Evolutionary conservation across 2,113 vertebrate genomes (phyloP), one percentile per base, ranked within the genome.

Genomic region (Chrysemys picta): DNA sequence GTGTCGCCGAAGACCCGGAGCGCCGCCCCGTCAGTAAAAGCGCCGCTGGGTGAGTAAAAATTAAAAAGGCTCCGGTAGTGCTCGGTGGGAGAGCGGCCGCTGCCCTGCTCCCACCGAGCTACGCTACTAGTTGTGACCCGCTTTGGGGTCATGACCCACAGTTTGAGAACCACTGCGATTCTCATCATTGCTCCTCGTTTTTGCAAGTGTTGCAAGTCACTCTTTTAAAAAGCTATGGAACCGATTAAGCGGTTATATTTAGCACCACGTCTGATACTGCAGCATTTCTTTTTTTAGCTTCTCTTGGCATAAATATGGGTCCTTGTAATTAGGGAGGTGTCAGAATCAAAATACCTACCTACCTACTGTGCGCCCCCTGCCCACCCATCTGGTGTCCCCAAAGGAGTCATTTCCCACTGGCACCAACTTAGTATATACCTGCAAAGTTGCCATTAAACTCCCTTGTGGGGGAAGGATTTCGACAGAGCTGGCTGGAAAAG

Each of bases 261-360:
- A 96, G 87, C 35, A 65, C 25, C 75, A 27, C 16, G 9, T 10
- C 31, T 88, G 95, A 91, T 93, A 82, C 0, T 4, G 11, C 65
- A 94, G 5, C 69, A 85, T 88, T 97, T 86, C 62, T 92, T 91
- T 96, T 93, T 93, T 90, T 97, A 87, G 79, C 90, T 97, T 96
- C 57, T 87, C 45, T 38, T 90, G 50, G 35, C 59, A 87, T 93
- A 91, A 93, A 96, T 94, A 84, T 75, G 3, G 11, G 35, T 24
- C 65, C 79, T 52, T n/a, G 69, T 31, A 94, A 78, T 56, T 93
- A 93, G 62, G 94, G 82, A 94, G 24, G 81, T 50, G 35, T 88
- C 78, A 31, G 47, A 92, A 90, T 87, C 5, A 0, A 96, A 94
- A 13, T 4, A 69, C 47, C 56, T 80, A 59, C 57, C 57, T 59